Evolutionary conservation across 1,140 invertebrate species (phyloP).

Genomic region (Nebria ingens): DNA sequence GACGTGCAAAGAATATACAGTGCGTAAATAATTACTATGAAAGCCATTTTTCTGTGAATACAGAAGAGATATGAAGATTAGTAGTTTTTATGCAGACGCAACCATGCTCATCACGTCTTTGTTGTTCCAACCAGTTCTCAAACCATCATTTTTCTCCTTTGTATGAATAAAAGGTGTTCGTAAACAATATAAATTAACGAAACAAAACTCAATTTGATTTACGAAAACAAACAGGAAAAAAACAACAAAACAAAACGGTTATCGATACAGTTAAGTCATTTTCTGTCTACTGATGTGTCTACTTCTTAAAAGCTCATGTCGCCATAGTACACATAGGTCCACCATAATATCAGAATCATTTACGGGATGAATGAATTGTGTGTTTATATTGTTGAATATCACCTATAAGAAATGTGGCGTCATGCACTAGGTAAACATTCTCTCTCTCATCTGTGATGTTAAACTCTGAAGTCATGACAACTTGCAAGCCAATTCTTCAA

Average conservation of each 20-base stretch:
- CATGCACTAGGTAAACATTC: slow-evolving; percentile 25
- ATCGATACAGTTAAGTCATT: slow-evolving; percentile 25
- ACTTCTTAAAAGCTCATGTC: slow-evolving; percentile 15
- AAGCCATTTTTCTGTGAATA: no score
- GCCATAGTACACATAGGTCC: no score
- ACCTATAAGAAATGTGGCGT: slow-evolving; percentile 24
- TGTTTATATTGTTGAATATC: slow-evolving; percentile 26
- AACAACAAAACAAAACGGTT: no score
- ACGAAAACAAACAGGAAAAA: no score
- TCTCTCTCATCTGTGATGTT: no score
- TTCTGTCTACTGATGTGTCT: slow-evolving; percentile 22
- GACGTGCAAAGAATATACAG: no score
- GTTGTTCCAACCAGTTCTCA: slow-evolving; percentile 13
- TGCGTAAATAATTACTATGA: no score
- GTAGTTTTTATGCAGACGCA: background rate
- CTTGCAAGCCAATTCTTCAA: slow-evolving; percentile 22
- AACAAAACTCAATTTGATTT: no score
- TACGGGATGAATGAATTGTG: slow-evolving; percentile 26
- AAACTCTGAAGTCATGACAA: slow-evolving; percentile 28
- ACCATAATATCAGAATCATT: slow-evolving; percentile 18
- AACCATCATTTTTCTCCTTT: no score
- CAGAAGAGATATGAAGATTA: background rate
- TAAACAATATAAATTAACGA: no score
- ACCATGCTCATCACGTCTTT: background rate
- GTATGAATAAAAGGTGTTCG: no score